phyloP scores from a whole-genome alignment of 2,888 invertebrate species.

The Drosophila flavopinicola region DNA sequence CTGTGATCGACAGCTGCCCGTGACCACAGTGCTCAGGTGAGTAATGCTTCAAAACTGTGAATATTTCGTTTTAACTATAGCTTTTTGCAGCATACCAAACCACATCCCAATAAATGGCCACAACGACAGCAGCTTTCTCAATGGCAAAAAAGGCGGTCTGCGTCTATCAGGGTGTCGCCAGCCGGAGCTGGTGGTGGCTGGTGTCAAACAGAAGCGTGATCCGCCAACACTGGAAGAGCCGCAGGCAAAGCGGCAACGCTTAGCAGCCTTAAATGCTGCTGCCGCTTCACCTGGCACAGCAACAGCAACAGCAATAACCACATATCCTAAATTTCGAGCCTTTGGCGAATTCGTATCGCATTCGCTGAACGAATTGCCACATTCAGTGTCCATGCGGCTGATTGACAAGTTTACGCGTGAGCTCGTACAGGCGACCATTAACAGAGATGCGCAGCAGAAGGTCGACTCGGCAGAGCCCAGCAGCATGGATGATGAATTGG shows the following conservation, averaged over 20 bases:
- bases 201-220: constrained; percentile 39
- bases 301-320: constrained; percentile 1
- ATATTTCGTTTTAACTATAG: background rate
- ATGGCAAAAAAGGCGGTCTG: no score
- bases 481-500: constrained; percentile 53
- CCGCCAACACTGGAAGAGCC: constrained; percentile 8
- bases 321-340: constrained; percentile 70
- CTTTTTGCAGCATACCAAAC: constrained; percentile 35
- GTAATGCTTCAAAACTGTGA: background rate
- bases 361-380: constrained; percentile 81
- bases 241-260: constrained; percentile 7
- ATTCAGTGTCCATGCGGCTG: constrained; percentile 77
- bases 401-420: constrained; percentile 83
- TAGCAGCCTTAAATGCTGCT: background rate
- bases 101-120: constrained; percentile 32
- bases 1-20: constrained; percentile 60
- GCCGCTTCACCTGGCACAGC: constrained; percentile 1
- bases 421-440: constrained; percentile 79
- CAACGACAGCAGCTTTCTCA: constrained; percentile 24
- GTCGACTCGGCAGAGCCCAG: constrained; percentile 35
- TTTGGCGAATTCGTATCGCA: constrained; percentile 83
- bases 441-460: constrained; percentile 4
- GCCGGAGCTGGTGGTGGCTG: constrained; percentile 40
- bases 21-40: constrained; percentile 62
- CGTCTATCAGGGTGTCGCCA: constrained; percentile 41